Evolutionary conservation across 2,888 invertebrate species (phyloP).

Genomic region (Scaptodrosophila latifasciaeformis): DNA sequence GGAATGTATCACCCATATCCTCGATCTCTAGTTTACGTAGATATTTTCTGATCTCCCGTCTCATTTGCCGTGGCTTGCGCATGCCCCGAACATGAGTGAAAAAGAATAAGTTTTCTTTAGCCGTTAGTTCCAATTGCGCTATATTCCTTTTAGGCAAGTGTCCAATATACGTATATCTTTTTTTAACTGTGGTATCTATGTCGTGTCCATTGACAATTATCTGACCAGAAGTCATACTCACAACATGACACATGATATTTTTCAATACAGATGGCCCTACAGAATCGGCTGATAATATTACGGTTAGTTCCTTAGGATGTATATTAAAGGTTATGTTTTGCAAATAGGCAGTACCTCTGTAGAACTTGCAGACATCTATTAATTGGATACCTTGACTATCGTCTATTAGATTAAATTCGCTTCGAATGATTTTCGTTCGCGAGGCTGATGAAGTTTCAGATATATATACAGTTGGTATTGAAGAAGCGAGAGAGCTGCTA

Average conservation of each 20-base stretch:
- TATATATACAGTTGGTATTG: too few species aligned
- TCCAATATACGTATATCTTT: neutral
- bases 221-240: slow-evolving; percentile 3
- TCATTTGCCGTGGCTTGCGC: slow-evolving; percentile 15
- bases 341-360: slow-evolving; percentile 5
- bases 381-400: slow-evolving; percentile 16
- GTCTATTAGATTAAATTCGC: too few species aligned
- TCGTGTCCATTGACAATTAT: slow-evolving; percentile 13
- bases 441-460: too few species aligned
- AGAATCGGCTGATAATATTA: slow-evolving; percentile 5
- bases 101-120: slow-evolving; percentile 15
- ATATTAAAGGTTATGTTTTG: slow-evolving; percentile 11
- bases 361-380: slow-evolving; percentile 1
- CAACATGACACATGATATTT: slow-evolving; percentile 10
- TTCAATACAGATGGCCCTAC: neutral
- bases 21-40: neutral
- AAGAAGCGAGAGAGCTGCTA: too few species aligned
- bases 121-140: slow-evolving; percentile 10
- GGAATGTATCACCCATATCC: neutral
- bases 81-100: slow-evolving; percentile 21
- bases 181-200: neutral
- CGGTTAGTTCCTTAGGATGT: slow-evolving; percentile 26
- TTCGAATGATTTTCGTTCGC: too few species aligned
- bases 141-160: slow-evolving; percentile 11
- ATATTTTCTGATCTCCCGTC: slow-evolving; percentile 15